Conservation (phyloP, 2,797 vertebrate genomes). For the Pangasius mekongensis region DNA sequence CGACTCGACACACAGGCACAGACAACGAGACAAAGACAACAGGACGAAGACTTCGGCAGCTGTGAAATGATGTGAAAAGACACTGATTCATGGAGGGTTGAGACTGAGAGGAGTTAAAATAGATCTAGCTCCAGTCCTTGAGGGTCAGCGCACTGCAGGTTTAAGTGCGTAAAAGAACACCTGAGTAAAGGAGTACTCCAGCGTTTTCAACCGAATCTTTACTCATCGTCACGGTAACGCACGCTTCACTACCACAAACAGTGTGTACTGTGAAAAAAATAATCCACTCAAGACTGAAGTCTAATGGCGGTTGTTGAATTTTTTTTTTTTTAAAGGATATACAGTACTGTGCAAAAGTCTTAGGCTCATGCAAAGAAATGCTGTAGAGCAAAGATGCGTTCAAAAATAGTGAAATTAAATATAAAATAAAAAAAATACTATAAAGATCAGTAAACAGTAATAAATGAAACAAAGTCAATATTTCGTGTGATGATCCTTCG, state of each 20-base stretch:
- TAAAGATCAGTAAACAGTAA: no score
- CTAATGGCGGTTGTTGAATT: not conserved
- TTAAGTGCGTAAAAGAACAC: not conserved
- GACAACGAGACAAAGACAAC: not conserved
- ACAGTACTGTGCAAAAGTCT: no score
- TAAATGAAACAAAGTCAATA: no score
- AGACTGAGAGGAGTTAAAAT: not conserved
- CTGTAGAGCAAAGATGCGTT: no score
- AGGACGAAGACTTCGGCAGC: not conserved
- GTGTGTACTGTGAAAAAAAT: not conserved
- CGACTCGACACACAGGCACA: not conserved
- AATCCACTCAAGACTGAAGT: not conserved
- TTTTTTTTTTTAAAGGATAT: not conserved
- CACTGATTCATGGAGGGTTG: not conserved
- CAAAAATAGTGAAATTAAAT: no score
- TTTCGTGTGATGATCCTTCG: no score
- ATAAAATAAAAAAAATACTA: no score
- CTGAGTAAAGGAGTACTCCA: not conserved
- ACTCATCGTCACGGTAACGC: not conserved
- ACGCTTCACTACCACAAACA: not conserved
- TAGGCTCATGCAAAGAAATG: no score
- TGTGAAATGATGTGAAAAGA: constrained; percentile 10
- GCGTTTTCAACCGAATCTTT: not conserved
- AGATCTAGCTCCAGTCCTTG: not conserved
- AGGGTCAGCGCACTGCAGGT: not conserved